A percentile compares a stretch with the other conserved stretches of the same genome.
These are phyloP conservation scores for Centruroides sculpturatus DNA, from an alignment of 1,140 invertebrate species.

Conservation along the genomic window DNA sequence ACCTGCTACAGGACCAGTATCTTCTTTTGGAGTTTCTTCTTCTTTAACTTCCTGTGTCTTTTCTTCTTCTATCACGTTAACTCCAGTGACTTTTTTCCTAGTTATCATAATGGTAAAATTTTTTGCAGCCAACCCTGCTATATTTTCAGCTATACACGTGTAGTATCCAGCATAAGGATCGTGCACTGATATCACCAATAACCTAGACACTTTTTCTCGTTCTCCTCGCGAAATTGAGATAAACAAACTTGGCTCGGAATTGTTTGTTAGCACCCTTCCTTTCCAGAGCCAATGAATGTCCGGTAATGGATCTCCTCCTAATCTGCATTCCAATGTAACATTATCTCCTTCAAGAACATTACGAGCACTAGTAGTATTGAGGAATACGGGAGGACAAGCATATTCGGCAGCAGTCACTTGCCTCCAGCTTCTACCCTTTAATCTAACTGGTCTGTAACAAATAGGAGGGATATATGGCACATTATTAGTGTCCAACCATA, in stretches of 20 bases:
- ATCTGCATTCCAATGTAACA: slow-evolving; percentile 61
- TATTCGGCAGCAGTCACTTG: slow-evolving; percentile 67
- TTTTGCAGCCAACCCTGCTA: slow-evolving; percentile 53
- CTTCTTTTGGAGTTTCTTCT: slow-evolving; percentile 5
- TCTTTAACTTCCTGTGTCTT: slow-evolving; percentile 17
- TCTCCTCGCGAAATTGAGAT: slow-evolving; percentile 55
- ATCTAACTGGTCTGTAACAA: slow-evolving; percentile 45
- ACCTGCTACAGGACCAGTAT: slow-evolving; percentile 65
- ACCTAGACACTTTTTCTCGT: slow-evolving; percentile 50
- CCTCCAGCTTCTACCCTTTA: slow-evolving; percentile 19
- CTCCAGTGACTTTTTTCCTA: slow-evolving; percentile 56
- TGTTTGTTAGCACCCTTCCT: slow-evolving; percentile 60
- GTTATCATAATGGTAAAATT: slow-evolving; percentile 56
- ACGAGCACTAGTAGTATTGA: slow-evolving; percentile 51
- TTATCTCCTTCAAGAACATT: slow-evolving; percentile 66
- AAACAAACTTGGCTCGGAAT: slow-evolving; percentile 57
- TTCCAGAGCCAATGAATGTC: slow-evolving; percentile 76
- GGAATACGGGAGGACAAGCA: slow-evolving; percentile 68
- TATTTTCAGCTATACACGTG: slow-evolving; percentile 60
- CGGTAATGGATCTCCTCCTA: slow-evolving; percentile 63
- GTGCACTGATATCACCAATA: slow-evolving; percentile 73
- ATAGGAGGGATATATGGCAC: slow-evolving; percentile 58
- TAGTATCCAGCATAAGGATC: slow-evolving; percentile 73
- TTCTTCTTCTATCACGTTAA: slow-evolving; percentile 23
- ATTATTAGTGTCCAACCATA: slow-evolving; percentile 68